phyloP scores from a whole-genome alignment of 2,888 invertebrate genomes.

The Drosophila mimetica region DNA sequence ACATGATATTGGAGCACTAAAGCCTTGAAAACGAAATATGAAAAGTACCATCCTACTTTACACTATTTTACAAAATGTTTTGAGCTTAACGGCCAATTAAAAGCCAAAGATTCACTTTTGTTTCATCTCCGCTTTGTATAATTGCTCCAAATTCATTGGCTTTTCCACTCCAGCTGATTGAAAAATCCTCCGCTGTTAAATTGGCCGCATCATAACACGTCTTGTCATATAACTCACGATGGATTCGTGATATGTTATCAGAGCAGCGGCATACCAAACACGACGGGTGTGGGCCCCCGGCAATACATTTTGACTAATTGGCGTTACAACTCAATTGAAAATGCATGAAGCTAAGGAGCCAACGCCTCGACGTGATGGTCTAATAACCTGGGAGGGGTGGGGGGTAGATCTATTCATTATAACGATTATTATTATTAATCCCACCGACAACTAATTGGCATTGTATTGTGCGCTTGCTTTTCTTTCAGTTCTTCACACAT shows the following conservation, averaged over 20 bases:
- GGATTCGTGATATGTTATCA: conserved; percentile 17
- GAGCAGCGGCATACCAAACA: background rate
- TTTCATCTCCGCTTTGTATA: background rate
- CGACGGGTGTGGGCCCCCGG: conserved; percentile 5
- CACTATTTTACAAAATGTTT: conserved; percentile 3
- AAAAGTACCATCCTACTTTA: background rate
- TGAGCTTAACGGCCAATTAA: background rate
- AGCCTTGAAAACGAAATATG: background rate
- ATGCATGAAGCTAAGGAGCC: conserved; percentile 24
- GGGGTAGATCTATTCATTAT: conserved; percentile 16
- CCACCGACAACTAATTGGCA: conserved; percentile 61
- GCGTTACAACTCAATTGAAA: conserved; percentile 65
- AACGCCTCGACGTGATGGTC: conserved; percentile 47
- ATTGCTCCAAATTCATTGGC: conserved; percentile 1
- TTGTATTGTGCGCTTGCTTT: conserved; percentile 77
- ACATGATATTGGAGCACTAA: too few relatives aligned
- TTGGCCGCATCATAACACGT: conserved; percentile 24
- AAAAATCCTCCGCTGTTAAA: conserved; percentile 13
- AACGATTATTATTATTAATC: conserved; percentile 40
- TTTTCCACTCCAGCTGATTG: conserved; percentile 11
- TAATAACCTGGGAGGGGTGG: conserved; percentile 44
- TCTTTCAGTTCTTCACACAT: conserved; percentile 96
- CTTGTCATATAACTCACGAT: conserved; percentile 38
- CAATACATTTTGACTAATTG: conserved; percentile 59
- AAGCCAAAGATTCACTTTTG: background rate